Base-by-base conservation (phyloP, 2,888 invertebrate species). In the Ethmia dodecea region DNA sequence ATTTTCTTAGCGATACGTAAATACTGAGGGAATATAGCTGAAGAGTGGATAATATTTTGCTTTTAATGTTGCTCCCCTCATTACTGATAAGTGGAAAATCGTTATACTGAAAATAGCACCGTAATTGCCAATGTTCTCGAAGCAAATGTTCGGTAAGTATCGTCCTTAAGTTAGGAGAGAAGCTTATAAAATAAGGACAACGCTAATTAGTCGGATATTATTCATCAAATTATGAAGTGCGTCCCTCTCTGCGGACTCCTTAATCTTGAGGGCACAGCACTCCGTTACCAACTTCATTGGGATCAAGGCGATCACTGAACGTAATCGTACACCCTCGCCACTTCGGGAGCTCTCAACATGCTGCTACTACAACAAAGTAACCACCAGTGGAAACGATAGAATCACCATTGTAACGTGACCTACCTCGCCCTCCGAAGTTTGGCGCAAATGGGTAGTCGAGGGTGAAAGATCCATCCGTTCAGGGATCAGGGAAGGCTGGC, bases 231-330 rank as follows among this genome's bases (percentile, higher is more conserved):
- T n/a, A n/a, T n/a, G n/a, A n/a, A n/a, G n/a, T n/a, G n/a, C n/a
- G n/a, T n/a, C n/a, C 22, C 22, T n/a, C 22, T 22, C 33, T 33
- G 22, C 11, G 3, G 1, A 4, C 5, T 45, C 50, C 16, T 55
- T 59, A 50, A 47, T 62, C 45, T 45, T 35, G 45, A 50, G 55
- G 58, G 46, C 62, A 54, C 55, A 60, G 54, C 67, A 71, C 67
- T 71, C 69, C 60, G 76, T 75, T 74, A 64, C 71, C 69, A 73
- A 76, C 78, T 76, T 79, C 76, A 76, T 75, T 55, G 78, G 75
- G 77, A 79, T 79, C 79, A 77, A 69, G 74, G 64, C 76, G 79
- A 83, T 81, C 79, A 80, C 80, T 64, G 66, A 62, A 62, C 60
- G 74, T 74, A 77, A 78, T 77, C 75, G 76, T 59, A 68, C 68